Percentiles rank a stretch among this genome's conserved stretches.
These are phyloP conservation scores for Macrosiphum euphorbiae DNA, from an alignment of 2,888 invertebrate species.

Conservation along the genomic window DNA sequence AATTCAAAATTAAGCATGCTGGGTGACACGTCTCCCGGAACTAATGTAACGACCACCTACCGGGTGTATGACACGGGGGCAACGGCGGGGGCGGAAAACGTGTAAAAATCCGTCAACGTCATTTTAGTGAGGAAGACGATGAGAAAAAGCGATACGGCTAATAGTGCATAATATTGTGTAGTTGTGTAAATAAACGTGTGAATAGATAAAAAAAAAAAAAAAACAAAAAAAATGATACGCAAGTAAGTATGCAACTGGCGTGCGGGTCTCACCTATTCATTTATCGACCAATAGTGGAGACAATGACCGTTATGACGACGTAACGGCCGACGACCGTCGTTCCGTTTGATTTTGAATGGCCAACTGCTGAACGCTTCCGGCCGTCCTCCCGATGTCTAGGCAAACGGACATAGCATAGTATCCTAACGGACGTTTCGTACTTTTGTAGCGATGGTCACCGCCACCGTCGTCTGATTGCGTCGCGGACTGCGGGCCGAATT, in stretches of 20 bases:
- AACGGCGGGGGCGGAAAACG: not conserved
- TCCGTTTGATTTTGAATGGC: conserved; percentile 55
- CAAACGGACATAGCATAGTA: conserved; percentile 5
- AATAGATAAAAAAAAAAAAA: not conserved
- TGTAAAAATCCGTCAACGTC: not conserved
- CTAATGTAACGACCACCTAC: not conserved
- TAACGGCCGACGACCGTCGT: conserved; percentile 55
- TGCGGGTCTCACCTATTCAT: conserved; percentile 60
- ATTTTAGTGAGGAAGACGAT: not conserved
- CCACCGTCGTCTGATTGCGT: not conserved
- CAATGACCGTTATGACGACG: conserved; percentile 59
- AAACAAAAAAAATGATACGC: not conserved
- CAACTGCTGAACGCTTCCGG: conserved; percentile 52
- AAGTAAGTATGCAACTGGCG: not conserved
- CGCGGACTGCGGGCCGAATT: not conserved
- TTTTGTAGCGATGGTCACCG: not conserved
- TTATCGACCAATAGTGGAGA: conserved; percentile 49
- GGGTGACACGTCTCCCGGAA: not conserved
- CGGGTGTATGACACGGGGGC: not conserved
- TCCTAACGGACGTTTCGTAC: conserved; percentile 58
- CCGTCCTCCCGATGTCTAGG: conserved; percentile 17
- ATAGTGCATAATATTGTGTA: too few relatives aligned
- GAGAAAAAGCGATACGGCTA: not conserved
- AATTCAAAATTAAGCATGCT: conserved; percentile 19
- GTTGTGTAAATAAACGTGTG: not conserved